phyloP scores from a whole-genome alignment of 2,113 vertebrate genomes.

The Pterocles orientalis region DNA sequence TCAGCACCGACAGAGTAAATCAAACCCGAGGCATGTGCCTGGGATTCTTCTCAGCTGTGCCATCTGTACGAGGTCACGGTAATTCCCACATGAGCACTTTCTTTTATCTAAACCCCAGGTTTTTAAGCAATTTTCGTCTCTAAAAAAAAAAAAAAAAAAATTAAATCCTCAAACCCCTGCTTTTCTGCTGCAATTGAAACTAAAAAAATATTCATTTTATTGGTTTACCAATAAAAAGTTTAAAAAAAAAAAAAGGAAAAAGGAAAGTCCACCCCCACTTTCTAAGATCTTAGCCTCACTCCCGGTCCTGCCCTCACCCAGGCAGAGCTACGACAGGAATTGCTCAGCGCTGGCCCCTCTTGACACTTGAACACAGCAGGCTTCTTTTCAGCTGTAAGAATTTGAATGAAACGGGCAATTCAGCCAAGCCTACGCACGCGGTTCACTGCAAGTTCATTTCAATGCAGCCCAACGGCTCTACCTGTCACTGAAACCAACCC shows the following conservation, averaged over 20 bases:
- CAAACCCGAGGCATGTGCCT: background rate
- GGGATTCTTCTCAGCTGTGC: background rate
- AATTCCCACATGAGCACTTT: background rate
- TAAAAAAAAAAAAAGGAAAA: too few relatives aligned
- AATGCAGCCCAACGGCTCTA: conserved; percentile 16
- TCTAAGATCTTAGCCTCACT: background rate
- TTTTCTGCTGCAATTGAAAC: background rate
- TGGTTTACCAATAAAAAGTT: background rate
- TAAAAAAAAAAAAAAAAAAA: background rate
- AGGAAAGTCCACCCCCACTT: background rate
- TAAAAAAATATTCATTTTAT: background rate
- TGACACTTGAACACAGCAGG: background rate
- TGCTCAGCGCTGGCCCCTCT: background rate
- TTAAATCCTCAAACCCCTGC: too few relatives aligned
- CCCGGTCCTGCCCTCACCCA: background rate
- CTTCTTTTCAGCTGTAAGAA: conserved; percentile 47
- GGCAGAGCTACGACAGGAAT: background rate
- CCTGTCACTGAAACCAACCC: conserved; percentile 13
- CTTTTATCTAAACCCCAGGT: background rate
- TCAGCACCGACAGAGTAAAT: background rate
- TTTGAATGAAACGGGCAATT: conserved; percentile 66
- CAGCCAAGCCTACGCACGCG: background rate
- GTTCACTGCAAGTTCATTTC: conserved; percentile 57
- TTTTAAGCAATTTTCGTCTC: background rate
- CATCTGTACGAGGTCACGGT: background rate